Conservation (phyloP, 2,888 invertebrate species). For the Chrysina gloriosa region DNA sequence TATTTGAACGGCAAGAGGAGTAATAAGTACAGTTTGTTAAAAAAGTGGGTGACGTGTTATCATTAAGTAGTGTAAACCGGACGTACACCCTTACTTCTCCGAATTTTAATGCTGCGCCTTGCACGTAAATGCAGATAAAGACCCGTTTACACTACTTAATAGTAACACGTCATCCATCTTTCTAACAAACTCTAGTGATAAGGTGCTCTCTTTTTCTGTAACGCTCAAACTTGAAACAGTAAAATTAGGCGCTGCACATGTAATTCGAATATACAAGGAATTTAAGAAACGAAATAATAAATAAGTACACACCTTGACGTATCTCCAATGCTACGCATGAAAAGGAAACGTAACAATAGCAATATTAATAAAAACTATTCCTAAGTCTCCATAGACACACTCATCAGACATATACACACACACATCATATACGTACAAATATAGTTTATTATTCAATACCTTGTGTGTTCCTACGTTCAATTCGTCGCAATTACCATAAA, state of each 20-base stretch:
- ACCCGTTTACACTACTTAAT: too few species aligned
- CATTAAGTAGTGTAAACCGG: too few species aligned
- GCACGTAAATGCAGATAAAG: too few species aligned
- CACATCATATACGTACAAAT: neutral
- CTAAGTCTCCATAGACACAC: neutral
- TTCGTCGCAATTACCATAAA: constrained; percentile 16
- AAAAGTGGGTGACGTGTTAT: too few species aligned
- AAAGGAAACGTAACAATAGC: constrained; percentile 59
- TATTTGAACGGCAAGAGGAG: too few species aligned
- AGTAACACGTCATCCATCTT: too few species aligned
- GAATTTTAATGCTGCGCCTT: too few species aligned
- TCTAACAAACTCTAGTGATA: too few species aligned
- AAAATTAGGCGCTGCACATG: neutral
- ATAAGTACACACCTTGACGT: constrained; percentile 77
- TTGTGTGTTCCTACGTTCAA: neutral
- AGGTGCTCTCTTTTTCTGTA: neutral
- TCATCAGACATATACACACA: constrained; percentile 9
- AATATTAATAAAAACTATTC: constrained; percentile 22
- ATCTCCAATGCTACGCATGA: constrained; percentile 81
- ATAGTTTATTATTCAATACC: neutral
- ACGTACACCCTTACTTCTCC: too few species aligned
- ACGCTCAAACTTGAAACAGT: neutral
- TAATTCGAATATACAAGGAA: neutral
- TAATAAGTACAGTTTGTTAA: too few species aligned
- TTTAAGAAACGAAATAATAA: neutral